Percentiles rank a stretch among this genome's conserved stretches.
Evolutionary conservation across 2,113 vertebrate genomes (phyloP).

Genomic region (Etheostoma cragini): DNA sequence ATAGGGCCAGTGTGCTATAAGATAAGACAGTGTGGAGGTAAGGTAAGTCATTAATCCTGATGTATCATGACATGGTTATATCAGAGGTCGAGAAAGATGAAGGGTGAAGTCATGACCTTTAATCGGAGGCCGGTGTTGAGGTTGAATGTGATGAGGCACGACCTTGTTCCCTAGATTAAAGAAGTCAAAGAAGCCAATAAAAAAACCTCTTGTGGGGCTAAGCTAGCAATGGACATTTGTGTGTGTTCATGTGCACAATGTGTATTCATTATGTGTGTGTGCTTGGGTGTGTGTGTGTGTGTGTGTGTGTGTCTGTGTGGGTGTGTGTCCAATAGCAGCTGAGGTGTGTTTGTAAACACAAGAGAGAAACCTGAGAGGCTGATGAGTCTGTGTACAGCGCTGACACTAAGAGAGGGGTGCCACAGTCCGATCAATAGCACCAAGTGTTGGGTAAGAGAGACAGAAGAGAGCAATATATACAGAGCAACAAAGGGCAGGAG

Average conservation of each 20-base stretch:
- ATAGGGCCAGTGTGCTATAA: conserved; percentile 45
- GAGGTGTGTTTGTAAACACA: conserved; percentile 79
- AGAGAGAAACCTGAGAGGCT: conserved; percentile 73
- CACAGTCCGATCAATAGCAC: conserved; percentile 74
- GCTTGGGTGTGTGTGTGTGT: not conserved
- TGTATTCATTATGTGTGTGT: not conserved
- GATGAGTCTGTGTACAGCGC: conserved; percentile 62
- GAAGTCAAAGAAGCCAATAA: conserved; percentile 67
- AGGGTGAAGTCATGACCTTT: conserved; percentile 72
- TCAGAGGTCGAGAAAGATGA: conserved; percentile 71
- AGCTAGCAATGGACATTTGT: conserved; percentile 3
- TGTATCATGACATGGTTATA: conserved; percentile 73
- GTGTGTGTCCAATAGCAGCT: conserved; percentile 22
- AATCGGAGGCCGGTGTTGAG: conserved; percentile 60
- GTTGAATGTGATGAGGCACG: conserved; percentile 70
- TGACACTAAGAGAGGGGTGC: conserved; percentile 72
- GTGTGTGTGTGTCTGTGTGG: not conserved
- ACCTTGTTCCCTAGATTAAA: conserved; percentile 55
- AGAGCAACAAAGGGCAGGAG: conserved; percentile 44
- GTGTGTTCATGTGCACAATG: not conserved
- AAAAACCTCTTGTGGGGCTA: conserved; percentile 54
- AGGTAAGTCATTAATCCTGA: conserved; percentile 69
- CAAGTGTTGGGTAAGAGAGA: conserved; percentile 63
- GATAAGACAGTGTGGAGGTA: conserved; percentile 68
- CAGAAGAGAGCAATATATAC: conserved; percentile 34